These are phyloP conservation scores for Vanessa tameamea DNA, from an alignment of 1,140 invertebrate species.

Conservation along the genomic window DNA sequence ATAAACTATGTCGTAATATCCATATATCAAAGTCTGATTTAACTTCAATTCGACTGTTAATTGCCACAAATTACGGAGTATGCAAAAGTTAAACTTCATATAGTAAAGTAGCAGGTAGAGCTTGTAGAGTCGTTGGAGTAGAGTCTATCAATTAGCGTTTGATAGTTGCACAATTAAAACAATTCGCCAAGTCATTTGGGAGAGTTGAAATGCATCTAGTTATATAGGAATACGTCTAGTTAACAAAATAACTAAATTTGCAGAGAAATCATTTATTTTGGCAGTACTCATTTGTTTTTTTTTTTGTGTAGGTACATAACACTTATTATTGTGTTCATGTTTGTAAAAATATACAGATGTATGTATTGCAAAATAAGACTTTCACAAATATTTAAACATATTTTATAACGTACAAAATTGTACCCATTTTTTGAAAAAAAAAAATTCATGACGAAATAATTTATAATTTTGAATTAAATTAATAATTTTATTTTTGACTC, in stretches of 20 bases:
- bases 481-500: too few relatives aligned
- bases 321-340: too few relatives aligned
- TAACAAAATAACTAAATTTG: not conserved
- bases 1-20: not conserved
- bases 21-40: not conserved
- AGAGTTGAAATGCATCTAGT: not conserved
- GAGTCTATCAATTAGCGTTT: slow-evolving; percentile 40
- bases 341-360: too few relatives aligned
- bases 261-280: too few relatives aligned
- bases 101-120: not conserved
- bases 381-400: too few relatives aligned
- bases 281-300: too few relatives aligned
- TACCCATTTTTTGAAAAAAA: too few relatives aligned
- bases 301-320: too few relatives aligned
- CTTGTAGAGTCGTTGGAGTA: not conserved
- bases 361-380: too few relatives aligned
- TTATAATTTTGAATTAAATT: too few relatives aligned
- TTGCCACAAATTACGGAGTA: not conserved
- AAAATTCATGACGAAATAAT: too few relatives aligned
- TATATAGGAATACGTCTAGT: not conserved
- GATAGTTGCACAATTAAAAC: slow-evolving; percentile 45
- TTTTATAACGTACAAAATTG: too few relatives aligned
- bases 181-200: slow-evolving; percentile 19
- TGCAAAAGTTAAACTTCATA: slow-evolving; percentile 4
- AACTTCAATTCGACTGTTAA: not conserved